Conservation (phyloP, 2,797 vertebrate species). For the Selene dorsalis region DNA sequence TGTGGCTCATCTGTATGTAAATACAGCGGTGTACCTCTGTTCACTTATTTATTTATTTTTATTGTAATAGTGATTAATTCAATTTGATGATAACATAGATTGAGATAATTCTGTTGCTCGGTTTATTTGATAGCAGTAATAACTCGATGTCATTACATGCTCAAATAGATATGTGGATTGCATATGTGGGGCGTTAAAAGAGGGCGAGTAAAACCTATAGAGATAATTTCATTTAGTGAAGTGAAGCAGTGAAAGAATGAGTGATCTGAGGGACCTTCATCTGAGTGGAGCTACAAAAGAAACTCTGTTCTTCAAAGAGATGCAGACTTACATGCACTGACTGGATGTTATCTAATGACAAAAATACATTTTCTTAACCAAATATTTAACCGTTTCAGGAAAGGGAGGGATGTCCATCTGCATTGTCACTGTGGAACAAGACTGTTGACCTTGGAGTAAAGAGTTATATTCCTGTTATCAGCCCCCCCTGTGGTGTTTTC, state of each 20-base stretch:
- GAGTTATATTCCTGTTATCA: slow-evolving; percentile 36
- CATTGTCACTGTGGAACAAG: slow-evolving; percentile 37
- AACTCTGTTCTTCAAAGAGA: slow-evolving; percentile 43
- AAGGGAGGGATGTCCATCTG: background rate
- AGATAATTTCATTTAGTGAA: slow-evolving; percentile 65
- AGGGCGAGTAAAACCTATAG: slow-evolving; percentile 42
- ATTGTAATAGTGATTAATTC: slow-evolving; percentile 48
- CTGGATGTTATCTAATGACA: no score
- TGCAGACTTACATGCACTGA: slow-evolving; percentile 20
- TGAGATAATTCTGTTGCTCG: slow-evolving; percentile 46
- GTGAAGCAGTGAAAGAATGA: slow-evolving; percentile 49
- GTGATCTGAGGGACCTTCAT: slow-evolving; percentile 50
- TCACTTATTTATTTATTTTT: slow-evolving; percentile 44
- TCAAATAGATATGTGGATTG: slow-evolving; percentile 56
- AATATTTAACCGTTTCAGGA: background rate
- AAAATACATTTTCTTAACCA: no score
- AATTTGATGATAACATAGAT: slow-evolving; percentile 59
- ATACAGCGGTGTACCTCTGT: slow-evolving; percentile 35
- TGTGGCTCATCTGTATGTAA: slow-evolving; percentile 71
- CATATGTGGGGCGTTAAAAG: slow-evolving; percentile 33
- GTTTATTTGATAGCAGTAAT: slow-evolving; percentile 51
- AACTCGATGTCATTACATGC: slow-evolving; percentile 67
- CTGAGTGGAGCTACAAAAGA: slow-evolving; percentile 24
- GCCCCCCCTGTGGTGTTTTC: slow-evolving; percentile 52
- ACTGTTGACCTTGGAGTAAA: slow-evolving; percentile 57